Evolutionary conservation across 2,888 invertebrate genomes (phyloP).

Genomic region (Galerucella nymphaeae): DNA sequence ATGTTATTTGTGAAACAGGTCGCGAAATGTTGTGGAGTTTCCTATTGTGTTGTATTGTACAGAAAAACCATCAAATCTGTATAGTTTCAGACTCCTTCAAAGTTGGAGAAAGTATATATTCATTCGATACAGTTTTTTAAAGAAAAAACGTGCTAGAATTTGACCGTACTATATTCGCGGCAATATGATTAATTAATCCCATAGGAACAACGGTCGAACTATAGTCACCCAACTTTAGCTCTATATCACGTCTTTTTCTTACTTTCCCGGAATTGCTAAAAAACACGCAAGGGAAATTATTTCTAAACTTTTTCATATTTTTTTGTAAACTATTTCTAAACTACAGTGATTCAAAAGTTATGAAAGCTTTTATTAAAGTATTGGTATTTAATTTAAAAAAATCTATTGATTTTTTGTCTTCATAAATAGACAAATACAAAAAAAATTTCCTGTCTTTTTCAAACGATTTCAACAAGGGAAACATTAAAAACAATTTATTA

Average conservation of each 20-base stretch:
- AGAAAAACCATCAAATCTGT: no score
- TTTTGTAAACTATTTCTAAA: conserved; percentile 29
- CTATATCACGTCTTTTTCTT: conserved; percentile 37
- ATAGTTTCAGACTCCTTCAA: no score
- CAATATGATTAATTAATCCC: conserved; percentile 29
- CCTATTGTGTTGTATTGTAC: no score
- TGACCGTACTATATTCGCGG: conserved; percentile 16
- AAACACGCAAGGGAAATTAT: conserved; percentile 40
- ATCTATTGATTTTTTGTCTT: background rate
- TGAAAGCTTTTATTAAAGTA: background rate
- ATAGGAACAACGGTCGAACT: conserved; percentile 12
- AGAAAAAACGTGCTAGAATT: background rate
- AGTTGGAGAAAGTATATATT: no score
- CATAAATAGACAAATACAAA: no score
- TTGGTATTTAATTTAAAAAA: background rate
- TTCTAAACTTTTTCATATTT: conserved; percentile 35
- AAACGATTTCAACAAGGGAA: no score
- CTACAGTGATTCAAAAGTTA: conserved; percentile 17
- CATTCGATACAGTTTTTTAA: background rate
- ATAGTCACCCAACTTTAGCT: conserved; percentile 28
- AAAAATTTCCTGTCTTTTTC: no score
- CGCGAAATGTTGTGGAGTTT: no score
- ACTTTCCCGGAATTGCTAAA: conserved; percentile 23
- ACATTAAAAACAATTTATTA: no score
- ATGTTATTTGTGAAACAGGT: no score